Evolutionary conservation across 2,888 invertebrate genomes (phyloP), one percentile per base, ranked within the genome.

Genomic region (Andrena trimmerana): DNA sequence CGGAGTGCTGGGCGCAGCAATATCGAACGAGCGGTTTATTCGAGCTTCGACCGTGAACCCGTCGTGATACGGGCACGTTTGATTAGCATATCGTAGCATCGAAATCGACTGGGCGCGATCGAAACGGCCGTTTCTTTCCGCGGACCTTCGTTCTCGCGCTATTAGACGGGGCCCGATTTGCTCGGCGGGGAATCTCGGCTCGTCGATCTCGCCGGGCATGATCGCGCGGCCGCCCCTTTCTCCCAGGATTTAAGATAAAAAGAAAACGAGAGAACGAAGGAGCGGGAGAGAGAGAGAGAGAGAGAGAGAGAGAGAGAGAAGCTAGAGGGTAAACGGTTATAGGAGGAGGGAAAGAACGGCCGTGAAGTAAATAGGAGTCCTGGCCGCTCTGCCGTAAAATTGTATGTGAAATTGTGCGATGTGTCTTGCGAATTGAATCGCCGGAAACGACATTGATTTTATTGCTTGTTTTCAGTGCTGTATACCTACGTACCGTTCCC

Each of bases 391-490:
- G 90, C 93, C 94, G 94, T 93, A 94, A 94, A 94, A 94, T 94
- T 94, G 94, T 94, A 94, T 93, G 93, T 93, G 94, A 93, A 94
- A 94, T 94, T 93, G 94, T 92, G 94, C 94, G 93, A 94, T 94
- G 94, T 93, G 93, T 94, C 94, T 94, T 93, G 93, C 91, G 94
- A 93, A 94, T 94, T 94, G 94, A 94, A 94, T 94, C 91, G 93
- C 93, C 93, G 92, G 94, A 93, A 94, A 94, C 93, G 94, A 93
- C 93, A 94, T 94, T 93, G 93, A 94, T 94, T 94, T 93, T 94
- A 94, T 93, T 94, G 93, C 93, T 93, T 94, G 93, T 93, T 93
- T 93, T 92, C 89, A 89, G 85, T 75, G 83, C 87, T 81, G 78
- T 83, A 78, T 82, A 83, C 85, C 85, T 20, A 74, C 84, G 75